phyloP scores from a whole-genome alignment of 2,113 vertebrate genomes.

The Nothocercus julius region DNA sequence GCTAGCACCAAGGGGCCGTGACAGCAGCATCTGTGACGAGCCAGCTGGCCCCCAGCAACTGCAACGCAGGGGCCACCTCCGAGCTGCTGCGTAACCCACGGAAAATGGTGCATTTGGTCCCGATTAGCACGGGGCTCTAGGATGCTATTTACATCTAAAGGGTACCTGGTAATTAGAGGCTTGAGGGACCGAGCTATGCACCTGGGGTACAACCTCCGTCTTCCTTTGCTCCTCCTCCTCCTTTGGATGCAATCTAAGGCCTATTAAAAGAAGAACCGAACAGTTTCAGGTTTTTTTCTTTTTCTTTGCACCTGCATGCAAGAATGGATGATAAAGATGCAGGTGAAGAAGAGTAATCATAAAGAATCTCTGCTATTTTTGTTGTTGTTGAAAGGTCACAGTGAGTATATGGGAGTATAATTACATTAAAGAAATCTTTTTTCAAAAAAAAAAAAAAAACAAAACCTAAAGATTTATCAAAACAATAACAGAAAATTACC shows the following conservation, averaged over 20 bases:
- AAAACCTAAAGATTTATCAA: background rate
- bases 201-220: background rate
- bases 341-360: background rate
- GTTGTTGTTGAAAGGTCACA: background rate
- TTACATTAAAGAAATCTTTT: background rate
- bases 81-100: background rate
- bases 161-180: background rate
- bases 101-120: background rate
- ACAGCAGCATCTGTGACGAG: background rate
- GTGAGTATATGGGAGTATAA: background rate
- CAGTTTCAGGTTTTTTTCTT: background rate
- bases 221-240: background rate
- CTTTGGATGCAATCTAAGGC: background rate
- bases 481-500: accelerated
- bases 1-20: background rate
- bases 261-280: background rate
- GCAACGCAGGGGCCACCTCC: background rate
- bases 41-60: background rate
- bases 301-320: background rate
- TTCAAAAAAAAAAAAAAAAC: background rate
- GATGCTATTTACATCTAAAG: background rate
- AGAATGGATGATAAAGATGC: background rate
- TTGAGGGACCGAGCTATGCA: background rate
- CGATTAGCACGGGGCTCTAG: background rate
- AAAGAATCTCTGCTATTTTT: background rate